Percentiles rank a stretch among this genome's conserved stretches.
phyloP scores from a whole-genome alignment of 1,140 invertebrate genomes.

The Macrobrachium rosenbergii region DNA sequence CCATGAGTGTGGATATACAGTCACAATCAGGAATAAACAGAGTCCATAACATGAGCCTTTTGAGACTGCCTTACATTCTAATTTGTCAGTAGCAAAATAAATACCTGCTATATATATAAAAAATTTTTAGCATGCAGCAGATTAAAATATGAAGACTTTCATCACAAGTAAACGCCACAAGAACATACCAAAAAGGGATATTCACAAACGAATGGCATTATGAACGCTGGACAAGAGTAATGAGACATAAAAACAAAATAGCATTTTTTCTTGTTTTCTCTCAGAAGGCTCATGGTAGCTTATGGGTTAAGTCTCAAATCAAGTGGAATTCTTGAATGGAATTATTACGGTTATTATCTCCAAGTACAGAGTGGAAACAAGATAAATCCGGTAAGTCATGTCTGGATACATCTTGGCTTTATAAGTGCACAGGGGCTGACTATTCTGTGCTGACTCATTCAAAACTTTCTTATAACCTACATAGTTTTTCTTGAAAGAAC shows the following conservation, averaged over 20 bases:
- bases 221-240: background rate
- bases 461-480: constrained; percentile 7
- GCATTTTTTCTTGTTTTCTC: background rate
- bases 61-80: background rate
- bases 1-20: constrained; percentile 58
- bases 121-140: constrained; percentile 9
- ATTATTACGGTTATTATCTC: constrained; percentile 59
- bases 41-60: constrained; percentile 50
- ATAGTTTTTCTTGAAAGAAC: too few relatives aligned
- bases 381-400: constrained; percentile 12
- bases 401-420: constrained; percentile 41
- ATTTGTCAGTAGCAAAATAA: constrained; percentile 47
- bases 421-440: constrained; percentile 17
- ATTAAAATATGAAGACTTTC: background rate
- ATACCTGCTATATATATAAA: constrained; percentile 35
- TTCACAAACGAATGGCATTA: background rate
- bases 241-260: background rate
- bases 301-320: constrained; percentile 48
- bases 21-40: constrained; percentile 40
- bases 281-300: constrained; percentile 54
- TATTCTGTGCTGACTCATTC: background rate
- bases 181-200: background rate
- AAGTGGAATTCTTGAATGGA: constrained; percentile 63
- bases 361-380: constrained; percentile 42
- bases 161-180: too few relatives aligned